Evolutionary conservation across 1,140 invertebrate genomes (phyloP), one percentile per base, ranked within the genome.

Genomic region (Drosophila prosaltans): DNA sequence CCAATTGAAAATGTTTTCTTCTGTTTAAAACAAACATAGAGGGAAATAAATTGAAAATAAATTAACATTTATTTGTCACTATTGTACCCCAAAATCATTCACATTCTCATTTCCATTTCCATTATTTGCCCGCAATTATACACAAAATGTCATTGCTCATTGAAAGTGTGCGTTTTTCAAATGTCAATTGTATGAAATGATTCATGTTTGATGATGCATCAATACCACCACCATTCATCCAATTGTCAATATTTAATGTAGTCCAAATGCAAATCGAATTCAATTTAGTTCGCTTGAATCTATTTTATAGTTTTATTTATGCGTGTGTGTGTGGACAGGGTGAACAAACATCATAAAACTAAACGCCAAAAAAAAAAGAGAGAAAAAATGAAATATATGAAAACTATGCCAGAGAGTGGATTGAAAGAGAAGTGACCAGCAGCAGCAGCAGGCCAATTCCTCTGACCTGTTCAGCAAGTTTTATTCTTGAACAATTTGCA

Each of bases 381-480:
- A 21, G 11, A 5, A 16, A n/a, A 28, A 26, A 51, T 51, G 7
- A 5, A 24, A 51, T 7, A 26, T 51, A 24, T 51, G 1, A 9
- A 28, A 57, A 57, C 57, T 51, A 51, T 51, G 45, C 45, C 45
- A 51, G 2, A 10, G 45, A 10, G 45, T 10, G 7, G 45, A 21
- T 21, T n/a, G 16, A 48, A 21, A 24, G 45, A 48, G 16, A 48
- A 48, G 16, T 58, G 55, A 3, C 16, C 28, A 4, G 4, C 28
- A 16, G 16, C 28, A 16, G 16, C 16, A 16, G 16, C 7, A 28
- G 32, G 36, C 3, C 32, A 16, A 59, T n/a, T 59, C 57, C 28
- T 30, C 28, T 30, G 71, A 83, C 69, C 68, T 70, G 81, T 77
- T 80, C 48, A 48, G 64, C 69, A 54, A 85, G 78, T 80, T 77